Conservation (phyloP, 2,113 vertebrate species). For the Sturnus vulgaris region DNA sequence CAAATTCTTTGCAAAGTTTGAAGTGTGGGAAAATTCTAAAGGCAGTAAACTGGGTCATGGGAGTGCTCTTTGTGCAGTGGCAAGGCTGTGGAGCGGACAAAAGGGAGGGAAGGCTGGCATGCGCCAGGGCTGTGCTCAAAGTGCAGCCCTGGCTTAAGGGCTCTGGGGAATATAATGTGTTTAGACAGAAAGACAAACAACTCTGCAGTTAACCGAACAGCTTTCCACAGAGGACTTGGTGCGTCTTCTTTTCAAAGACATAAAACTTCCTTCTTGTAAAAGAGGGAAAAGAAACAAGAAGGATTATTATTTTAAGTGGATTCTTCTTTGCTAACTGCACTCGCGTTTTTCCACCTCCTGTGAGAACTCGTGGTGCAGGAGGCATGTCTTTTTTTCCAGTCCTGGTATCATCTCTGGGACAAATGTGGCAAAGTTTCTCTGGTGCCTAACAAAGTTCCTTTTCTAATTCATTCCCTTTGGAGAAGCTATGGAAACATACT, state of each 20-base stretch:
- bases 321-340: neutral
- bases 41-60: neutral
- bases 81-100: neutral
- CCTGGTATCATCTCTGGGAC: neutral
- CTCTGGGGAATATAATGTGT: neutral
- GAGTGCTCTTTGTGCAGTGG: neutral
- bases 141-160: neutral
- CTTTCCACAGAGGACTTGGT: neutral
- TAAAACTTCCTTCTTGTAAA: neutral
- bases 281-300: fast-evolving
- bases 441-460: neutral
- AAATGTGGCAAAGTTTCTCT: neutral
- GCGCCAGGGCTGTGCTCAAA: neutral
- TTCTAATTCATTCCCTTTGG: neutral
- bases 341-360: neutral
- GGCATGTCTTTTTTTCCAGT: neutral
- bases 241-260: neutral
- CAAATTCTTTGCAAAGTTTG: neutral
- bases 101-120: neutral
- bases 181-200: neutral
- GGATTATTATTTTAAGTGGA: neutral
- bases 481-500: neutral
- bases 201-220: neutral
- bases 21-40: constrained; percentile 8
- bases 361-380: neutral